Percentiles rank a stretch among this genome's conserved stretches.
Evolutionary conservation across 1,140 invertebrate species (phyloP).

Genomic region (Latrodectus geometricus): DNA sequence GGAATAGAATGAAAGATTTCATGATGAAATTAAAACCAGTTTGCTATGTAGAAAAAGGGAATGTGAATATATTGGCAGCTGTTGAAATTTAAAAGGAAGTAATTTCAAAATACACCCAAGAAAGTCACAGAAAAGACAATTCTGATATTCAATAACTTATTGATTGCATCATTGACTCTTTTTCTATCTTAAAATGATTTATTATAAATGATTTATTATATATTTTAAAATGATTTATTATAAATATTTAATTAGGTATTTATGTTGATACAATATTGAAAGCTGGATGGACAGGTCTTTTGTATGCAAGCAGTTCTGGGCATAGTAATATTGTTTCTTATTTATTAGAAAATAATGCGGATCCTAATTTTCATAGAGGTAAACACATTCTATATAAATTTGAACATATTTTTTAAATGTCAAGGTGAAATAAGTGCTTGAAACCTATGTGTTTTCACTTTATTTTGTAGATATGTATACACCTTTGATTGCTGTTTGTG

Average conservation of each 20-base stretch:
- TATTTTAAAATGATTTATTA: background rate
- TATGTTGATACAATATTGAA: constrained; percentile 68
- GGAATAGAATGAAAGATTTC: no score
- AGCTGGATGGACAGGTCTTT: constrained; percentile 71
- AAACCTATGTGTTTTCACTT: background rate
- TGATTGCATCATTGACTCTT: no score
- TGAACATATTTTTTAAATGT: background rate
- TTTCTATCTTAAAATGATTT: no score
- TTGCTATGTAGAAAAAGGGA: no score
- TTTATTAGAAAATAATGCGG: constrained; percentile 69
- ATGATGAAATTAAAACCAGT: no score
- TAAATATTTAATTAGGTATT: constrained; percentile 64
- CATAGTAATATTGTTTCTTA: constrained; percentile 68
- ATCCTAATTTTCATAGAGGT: constrained; percentile 72
- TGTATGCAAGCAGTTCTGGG: constrained; percentile 71
- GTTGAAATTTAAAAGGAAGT: no score
- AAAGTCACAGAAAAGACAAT: no score
- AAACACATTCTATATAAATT: constrained; percentile 9
- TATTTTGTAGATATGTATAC: constrained; percentile 70
- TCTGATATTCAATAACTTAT: no score
- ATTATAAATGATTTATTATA: no score
- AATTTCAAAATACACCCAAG: no score
- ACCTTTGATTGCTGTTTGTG: constrained; percentile 73
- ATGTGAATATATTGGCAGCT: no score
- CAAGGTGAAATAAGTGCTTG: background rate